A percentile compares a stretch with the other conserved stretches of the same genome.
These are phyloP conservation scores for Drosophila virilis DNA, from an alignment of 1,140 invertebrate species.

Conservation along the genomic window DNA sequence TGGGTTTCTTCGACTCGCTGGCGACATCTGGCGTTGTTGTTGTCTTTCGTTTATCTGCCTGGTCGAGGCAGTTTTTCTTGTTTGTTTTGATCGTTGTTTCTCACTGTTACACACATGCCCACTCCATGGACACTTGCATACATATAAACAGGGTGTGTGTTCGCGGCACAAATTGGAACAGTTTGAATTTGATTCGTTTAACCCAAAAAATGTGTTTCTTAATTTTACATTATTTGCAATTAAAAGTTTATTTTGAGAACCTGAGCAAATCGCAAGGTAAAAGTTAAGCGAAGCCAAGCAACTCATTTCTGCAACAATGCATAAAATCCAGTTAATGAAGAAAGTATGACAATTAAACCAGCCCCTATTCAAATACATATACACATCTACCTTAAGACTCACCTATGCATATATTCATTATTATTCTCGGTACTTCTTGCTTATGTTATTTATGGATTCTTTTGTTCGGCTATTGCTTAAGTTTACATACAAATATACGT, in stretches of 20 bases:
- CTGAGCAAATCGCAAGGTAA: too few relatives aligned
- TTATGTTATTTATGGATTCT: background rate
- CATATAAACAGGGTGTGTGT: conserved; percentile 13
- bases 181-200: background rate
- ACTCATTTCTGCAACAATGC: too few relatives aligned
- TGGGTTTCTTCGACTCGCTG: conserved; percentile 32
- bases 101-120: conserved; percentile 10
- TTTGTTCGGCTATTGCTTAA: background rate
- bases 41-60: conserved; percentile 40
- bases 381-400: background rate
- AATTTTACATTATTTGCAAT: background rate
- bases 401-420: background rate
- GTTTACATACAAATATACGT: background rate
- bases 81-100: conserved; percentile 70
- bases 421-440: background rate
- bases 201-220: conserved; percentile 4
- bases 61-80: conserved; percentile 63
- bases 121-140: conserved; percentile 26
- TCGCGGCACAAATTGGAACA: background rate
- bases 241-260: conserved; percentile 16
- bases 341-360: background rate
- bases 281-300: background rate
- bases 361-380: background rate
- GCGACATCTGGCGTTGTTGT: conserved; percentile 43
- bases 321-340: too few relatives aligned